Evolutionary conservation across 2,888 invertebrate genomes (phyloP), one percentile per base, ranked within the genome.

Genomic region (Mythimna pallens): DNA sequence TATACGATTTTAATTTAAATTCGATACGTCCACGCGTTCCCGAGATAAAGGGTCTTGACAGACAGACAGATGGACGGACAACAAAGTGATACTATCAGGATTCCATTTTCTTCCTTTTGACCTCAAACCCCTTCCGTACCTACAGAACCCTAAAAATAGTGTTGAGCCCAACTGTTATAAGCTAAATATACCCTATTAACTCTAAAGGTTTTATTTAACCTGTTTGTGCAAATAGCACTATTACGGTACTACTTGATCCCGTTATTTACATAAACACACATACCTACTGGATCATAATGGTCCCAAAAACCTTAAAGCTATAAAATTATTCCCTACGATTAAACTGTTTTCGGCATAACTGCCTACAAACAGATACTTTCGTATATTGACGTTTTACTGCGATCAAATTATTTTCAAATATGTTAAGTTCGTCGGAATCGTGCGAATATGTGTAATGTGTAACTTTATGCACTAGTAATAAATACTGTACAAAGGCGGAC

Each of bases 291-390:
- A 30, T 36, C 22, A 72, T 43, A 43, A 71, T 52, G 30, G 54
- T n/a, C 22, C 74, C 58, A 22, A 64, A 76, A 30, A 47, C n/a
- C 47, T 65, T 36, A 68, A 62, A 52, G 65, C 61, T n/a, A 78
- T 78, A 58, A 78, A 68, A 81, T 81, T 34, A 70, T 70, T 76
- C 65, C 81, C 62, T 55, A 47, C 62, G 36, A 76, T 78, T 81
- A 69, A 81, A 78, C 69, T 63, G 81, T 78, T 78, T 81, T 59
- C 82, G 63, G 63, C 50, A 10, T 34, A 62, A 65, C 76, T 76
- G 43, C 65, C 25, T 55, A 66, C 81, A 70, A 76, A 59, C 52
- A 66, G 40, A 40, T 57, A 54, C 52, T 62, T 74, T 57, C 17
- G n/a, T 30, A 25, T 43, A 57, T 62, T 62, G 36, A 55, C 47